phyloP scores from a whole-genome alignment of 2,797 vertebrate species.

The Lindbergichthys nudifrons region DNA sequence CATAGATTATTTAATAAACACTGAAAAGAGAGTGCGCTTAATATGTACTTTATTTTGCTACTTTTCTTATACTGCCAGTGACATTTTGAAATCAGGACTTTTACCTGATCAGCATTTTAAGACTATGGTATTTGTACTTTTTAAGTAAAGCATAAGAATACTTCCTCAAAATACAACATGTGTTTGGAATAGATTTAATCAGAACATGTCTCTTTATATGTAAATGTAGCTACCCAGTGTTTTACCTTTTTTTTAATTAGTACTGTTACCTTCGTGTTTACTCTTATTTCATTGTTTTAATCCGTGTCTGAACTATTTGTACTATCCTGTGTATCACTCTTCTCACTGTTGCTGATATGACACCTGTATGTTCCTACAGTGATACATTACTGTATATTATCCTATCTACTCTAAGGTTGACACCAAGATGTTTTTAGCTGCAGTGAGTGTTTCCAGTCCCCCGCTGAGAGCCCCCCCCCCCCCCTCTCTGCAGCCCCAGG shows the following conservation, averaged over 20 bases:
- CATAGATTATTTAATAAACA: background rate
- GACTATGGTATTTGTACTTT: background rate
- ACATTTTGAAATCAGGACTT: background rate
- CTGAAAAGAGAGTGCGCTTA: background rate
- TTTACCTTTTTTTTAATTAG: too few relatives aligned
- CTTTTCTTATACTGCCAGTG: background rate
- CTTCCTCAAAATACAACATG: too few relatives aligned
- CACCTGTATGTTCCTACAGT: too few relatives aligned
- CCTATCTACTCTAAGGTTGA: background rate
- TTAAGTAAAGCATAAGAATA: background rate
- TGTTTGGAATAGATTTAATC: too few relatives aligned
- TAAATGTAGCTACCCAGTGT: too few relatives aligned
- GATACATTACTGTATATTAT: too few relatives aligned
- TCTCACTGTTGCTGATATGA: too few relatives aligned
- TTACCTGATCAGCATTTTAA: background rate
- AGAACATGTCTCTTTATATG: too few relatives aligned
- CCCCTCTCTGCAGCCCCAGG: background rate
- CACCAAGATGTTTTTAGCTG: background rate
- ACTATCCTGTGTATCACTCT: too few relatives aligned
- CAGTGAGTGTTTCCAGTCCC: background rate
- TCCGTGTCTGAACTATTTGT: too few relatives aligned
- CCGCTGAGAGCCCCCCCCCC: background rate
- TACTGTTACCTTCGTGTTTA: too few relatives aligned
- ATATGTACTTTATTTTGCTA: background rate
- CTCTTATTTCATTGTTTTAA: too few relatives aligned